Conservation (phyloP, 2,797 vertebrate genomes). For the Pteropus rufus region DNA sequence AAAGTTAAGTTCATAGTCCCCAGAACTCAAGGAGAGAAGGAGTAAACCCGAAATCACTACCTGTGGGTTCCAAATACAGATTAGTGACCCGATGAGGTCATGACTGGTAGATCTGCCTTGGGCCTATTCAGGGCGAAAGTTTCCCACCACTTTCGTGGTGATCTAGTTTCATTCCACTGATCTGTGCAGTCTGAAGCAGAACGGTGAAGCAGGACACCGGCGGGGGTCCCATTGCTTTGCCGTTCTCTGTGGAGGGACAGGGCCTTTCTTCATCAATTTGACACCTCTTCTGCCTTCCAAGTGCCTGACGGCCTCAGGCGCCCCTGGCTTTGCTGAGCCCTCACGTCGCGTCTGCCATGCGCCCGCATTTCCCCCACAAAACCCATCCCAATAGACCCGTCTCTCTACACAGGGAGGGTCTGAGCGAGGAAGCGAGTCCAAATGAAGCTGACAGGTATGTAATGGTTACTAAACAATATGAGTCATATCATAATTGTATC, state of each 20-base stretch:
- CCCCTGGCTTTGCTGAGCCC: not conserved
- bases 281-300: not conserved
- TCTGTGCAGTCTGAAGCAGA: not conserved
- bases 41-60: not conserved
- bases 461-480: not conserved
- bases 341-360: too few relatives aligned
- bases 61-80: not conserved
- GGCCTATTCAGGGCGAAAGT: not conserved
- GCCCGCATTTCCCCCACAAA: not conserved
- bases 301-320: too few relatives aligned
- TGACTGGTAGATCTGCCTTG: not conserved
- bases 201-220: not conserved
- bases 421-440: not conserved
- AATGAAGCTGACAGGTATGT: not conserved
- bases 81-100: not conserved
- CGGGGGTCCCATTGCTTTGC: not conserved
- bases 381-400: not conserved
- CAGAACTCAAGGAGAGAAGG: not conserved
- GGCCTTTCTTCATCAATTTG: not conserved
- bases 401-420: not conserved
- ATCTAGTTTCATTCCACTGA: not conserved
- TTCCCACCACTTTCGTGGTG: not conserved
- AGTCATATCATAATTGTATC: not conserved
- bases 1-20: not conserved
- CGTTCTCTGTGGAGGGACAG: not conserved